Conservation (phyloP, 1,140 invertebrate species). For the Micrasema minimum region DNA sequence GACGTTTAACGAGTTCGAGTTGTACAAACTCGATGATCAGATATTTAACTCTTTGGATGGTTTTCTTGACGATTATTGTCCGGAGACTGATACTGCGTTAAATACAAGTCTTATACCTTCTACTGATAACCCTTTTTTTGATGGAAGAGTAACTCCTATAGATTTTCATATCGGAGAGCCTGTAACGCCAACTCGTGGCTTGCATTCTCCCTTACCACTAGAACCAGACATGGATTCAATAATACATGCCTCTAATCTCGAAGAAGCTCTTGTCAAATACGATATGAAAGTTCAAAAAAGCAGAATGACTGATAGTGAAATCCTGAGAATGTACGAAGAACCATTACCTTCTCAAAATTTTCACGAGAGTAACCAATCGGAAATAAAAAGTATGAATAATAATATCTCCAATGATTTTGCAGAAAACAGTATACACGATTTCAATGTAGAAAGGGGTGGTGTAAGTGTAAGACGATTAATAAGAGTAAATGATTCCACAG, state of each 20-base stretch:
- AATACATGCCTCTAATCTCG: slow-evolving; percentile 53
- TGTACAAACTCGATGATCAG: slow-evolving; percentile 35
- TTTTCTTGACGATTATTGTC: slow-evolving; percentile 53
- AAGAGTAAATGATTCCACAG: not conserved
- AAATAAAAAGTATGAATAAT: slow-evolving; percentile 1
- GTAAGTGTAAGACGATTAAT: slow-evolving; percentile 3
- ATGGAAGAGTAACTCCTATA: slow-evolving; percentile 53
- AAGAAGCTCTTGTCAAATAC: slow-evolving; percentile 50
- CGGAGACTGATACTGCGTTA: slow-evolving; percentile 25
- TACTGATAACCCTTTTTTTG: not conserved
- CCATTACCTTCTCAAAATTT: slow-evolving; percentile 20
- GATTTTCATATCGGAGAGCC: slow-evolving; percentile 65
- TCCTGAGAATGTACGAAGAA: slow-evolving; percentile 50
- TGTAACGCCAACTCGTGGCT: slow-evolving; percentile 60
- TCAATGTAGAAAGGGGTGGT: slow-evolving; percentile 16
- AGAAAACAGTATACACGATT: slow-evolving; percentile 23
- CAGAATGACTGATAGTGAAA: slow-evolving; percentile 51
- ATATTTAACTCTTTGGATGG: slow-evolving; percentile 44
- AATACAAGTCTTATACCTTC: not conserved
- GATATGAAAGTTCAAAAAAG: slow-evolving; percentile 49
- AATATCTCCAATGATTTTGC: not conserved
- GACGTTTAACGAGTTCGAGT: slow-evolving; percentile 56
- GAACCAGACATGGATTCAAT: slow-evolving; percentile 56
- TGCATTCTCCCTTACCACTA: slow-evolving; percentile 55
- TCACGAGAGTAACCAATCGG: slow-evolving; percentile 23